Base-by-base conservation (phyloP, 1,140 invertebrate species). In the Drepana arcuata region DNA sequence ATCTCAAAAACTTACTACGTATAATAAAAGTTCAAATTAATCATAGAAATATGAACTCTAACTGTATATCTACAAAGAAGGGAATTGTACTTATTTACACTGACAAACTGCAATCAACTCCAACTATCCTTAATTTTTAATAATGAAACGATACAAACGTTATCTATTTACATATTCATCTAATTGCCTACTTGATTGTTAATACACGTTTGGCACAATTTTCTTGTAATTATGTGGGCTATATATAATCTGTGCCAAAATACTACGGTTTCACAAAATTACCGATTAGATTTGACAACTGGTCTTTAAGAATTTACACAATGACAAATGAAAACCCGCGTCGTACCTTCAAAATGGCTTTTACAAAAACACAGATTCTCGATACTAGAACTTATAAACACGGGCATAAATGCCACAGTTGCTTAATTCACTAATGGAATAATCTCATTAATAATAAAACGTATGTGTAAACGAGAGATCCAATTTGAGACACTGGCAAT, bases 381-480 rank as follows among this genome's bases (percentile, higher is more conserved):
- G 4, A 21, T 5, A 21, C 9, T 21, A 9, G 18, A 21, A 39
- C n/a, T 16, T 14, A 16, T 14, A 27, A 33, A 41, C 16, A 34
- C 38, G 38, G 38, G 38, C 38, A 31, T 13, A 31, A 33, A 31
- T 29, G 32, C 33, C 23, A 26, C 24, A 26, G 45, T 54, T 56
- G 59, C 77, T 78, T 81, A 81, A 63, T 61, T 68, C 65, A 73
- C 77, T 81, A 81, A 77, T 81, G 77, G 77, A 81, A 81, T 81
- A 75, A 77, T 77, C 72, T 78, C 70, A 71, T 57, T 70, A 62
- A 61, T 61, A 64, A 59, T 62, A 29, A 36, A 45, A 63, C 44
- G 56, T 53, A 57, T 68, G 58, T 52, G 46, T 59, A 63, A 57
- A 67, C 58, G 61, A 69, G 71, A 81, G 77, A 81, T 78, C 71